Evolutionary conservation across 2,888 invertebrate genomes (phyloP).

Genomic region (Onchidella celtica): DNA sequence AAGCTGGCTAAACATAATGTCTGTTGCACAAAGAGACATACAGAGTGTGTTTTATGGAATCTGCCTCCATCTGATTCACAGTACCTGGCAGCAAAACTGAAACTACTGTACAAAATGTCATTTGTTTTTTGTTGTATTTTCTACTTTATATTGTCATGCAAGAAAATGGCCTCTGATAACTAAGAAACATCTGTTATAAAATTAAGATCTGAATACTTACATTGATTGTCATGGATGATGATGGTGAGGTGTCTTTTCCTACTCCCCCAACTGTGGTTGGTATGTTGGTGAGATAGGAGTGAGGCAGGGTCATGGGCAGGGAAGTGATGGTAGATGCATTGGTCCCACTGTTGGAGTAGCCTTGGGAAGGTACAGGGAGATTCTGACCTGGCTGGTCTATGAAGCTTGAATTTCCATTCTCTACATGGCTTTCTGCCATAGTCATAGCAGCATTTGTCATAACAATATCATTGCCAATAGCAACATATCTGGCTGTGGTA

Average conservation of each 20-base stretch:
- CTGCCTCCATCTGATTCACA: no score
- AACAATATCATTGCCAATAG: constrained; percentile 17
- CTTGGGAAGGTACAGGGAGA: background rate
- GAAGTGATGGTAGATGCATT: background rate
- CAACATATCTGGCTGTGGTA: background rate
- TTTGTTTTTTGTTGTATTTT: no score
- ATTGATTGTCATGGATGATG: constrained; percentile 20
- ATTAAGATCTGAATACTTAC: constrained; percentile 11
- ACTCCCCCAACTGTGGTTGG: background rate
- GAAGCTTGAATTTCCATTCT: background rate
- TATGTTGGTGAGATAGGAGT: background rate
- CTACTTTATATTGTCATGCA: no score
- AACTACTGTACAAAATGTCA: no score
- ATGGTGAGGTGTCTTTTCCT: background rate
- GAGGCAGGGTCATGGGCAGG: background rate
- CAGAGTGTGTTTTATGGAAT: no score
- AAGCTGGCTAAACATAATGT: no score
- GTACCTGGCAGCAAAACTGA: no score
- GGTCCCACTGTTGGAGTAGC: constrained; percentile 16
- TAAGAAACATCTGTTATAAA: no score
- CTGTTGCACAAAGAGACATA: no score
- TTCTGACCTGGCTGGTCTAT: background rate
- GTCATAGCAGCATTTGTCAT: background rate
- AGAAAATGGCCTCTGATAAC: no score
- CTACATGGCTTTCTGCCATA: background rate